Base-by-base conservation (phyloP, 2,888 invertebrate genomes). In the Drosophila subsilvestris region DNA sequence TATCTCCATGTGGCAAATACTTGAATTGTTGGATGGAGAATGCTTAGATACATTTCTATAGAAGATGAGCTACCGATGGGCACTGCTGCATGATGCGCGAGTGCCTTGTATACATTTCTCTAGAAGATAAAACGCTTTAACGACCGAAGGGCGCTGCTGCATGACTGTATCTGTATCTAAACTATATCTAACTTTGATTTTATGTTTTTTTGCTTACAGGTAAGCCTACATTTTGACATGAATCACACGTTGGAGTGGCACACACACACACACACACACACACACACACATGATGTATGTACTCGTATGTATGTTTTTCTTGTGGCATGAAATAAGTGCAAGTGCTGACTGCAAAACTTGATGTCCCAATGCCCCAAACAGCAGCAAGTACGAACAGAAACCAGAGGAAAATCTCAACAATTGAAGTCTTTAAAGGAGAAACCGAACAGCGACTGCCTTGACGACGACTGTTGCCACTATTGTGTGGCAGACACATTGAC, bases 401-500 rank as follows among this genome's bases (percentile, higher is more conserved):
- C 20, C 9, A 45, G 42, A 18, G 56, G 56, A 50, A 68, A 88
- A 86, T 86, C 80, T 66, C 80, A 74, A 78, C 86, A 73, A 78
- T 80, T 72, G 78, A 72, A 45, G 66, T 80, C 80, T 80, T 79
- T 63, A 61, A 68, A 67, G 67, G 67, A 63, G 79, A 74, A 70
- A 68, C 75, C 47, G 53, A 14, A 22, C 43, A 32, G 53, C 27
- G 48, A 22, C 57, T 17, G 58, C 42, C 42, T 53, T 67, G 81
- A 80, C 80, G 80, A 74, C 70, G 57, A 76, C 79, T 85, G 75
- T 86, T 82, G 88, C 84, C 86, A 84, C 87, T 88, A 86, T 88
- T 86, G 89, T 81, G 84, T 81, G 84, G 89, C 85, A 86, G 89
- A 88, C 87, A 87, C 76, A 87, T 76, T 82, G 86, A 87, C 86